Conservation (phyloP, 2,113 vertebrate genomes). For the Centrocercus urophasianus region DNA sequence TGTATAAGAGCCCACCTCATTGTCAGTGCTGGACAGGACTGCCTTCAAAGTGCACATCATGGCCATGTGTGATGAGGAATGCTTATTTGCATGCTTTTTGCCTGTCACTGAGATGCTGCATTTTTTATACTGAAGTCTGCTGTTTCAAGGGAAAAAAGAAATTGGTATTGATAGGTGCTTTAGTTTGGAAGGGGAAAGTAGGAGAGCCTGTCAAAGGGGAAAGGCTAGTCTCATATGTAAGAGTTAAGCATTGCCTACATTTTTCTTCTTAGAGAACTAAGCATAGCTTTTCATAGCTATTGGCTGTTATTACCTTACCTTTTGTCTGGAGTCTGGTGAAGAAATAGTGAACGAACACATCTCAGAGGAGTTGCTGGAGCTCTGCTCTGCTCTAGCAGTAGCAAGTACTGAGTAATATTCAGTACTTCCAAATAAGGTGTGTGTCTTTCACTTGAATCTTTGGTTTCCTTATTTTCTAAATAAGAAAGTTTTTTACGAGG, state of each 20-base stretch:
- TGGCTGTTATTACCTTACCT: not conserved
- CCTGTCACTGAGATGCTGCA: not conserved
- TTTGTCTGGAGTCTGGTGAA: not conserved
- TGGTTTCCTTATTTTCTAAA: not conserved
- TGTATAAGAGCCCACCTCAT: not conserved
- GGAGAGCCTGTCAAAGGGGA: not conserved
- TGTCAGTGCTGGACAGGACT: not conserved
- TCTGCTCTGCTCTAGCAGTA: not conserved
- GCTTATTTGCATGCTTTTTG: accelerated
- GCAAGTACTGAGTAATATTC: not conserved
- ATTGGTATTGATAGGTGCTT: not conserved
- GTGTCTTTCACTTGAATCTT: not conserved
- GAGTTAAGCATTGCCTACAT: accelerated
- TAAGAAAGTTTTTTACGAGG: not conserved
- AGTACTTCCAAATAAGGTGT: not conserved
- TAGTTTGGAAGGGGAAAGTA: not conserved
- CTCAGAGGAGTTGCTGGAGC: not conserved
- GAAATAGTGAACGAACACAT: not conserved
- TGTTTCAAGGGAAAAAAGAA: not conserved
- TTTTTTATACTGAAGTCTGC: not conserved
- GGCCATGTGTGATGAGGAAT: not conserved
- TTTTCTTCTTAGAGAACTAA: not conserved
- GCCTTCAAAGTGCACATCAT: accelerated
- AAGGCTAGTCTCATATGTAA: not conserved
- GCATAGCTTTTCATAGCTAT: not conserved